Conservation (phyloP, 2,113 vertebrate genomes). For the Vimba vimba region DNA sequence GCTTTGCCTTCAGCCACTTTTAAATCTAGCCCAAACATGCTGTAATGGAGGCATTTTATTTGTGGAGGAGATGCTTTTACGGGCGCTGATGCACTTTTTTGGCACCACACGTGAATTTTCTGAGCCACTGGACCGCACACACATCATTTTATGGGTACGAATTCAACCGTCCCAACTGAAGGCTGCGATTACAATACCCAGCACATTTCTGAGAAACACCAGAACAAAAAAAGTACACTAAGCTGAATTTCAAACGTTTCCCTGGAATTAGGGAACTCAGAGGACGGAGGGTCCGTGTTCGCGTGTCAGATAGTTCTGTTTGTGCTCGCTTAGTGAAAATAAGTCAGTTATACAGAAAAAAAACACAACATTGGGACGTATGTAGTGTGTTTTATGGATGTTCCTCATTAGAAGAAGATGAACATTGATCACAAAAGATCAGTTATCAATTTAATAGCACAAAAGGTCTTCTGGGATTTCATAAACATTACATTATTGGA, state of each 20-base stretch:
- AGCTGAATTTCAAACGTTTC: constrained; percentile 51
- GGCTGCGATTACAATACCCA: constrained; percentile 45
- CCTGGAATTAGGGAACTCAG: constrained; percentile 56
- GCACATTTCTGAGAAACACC: constrained; percentile 57
- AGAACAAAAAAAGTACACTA: constrained; percentile 23
- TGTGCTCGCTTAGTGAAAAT: background rate
- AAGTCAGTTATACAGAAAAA: background rate
- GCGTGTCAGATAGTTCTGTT: constrained; percentile 14
- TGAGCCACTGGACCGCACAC: constrained; percentile 29
- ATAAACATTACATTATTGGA: constrained; percentile 16
- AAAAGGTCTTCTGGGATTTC: background rate
- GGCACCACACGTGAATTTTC: constrained; percentile 12
- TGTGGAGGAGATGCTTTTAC: background rate
- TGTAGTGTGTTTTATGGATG: background rate
- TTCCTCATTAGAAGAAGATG: background rate
- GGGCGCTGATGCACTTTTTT: constrained; percentile 7
- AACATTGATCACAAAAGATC: background rate
- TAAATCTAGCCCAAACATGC: constrained; percentile 3
- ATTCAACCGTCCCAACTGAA: constrained; percentile 14
- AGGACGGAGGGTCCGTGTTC: constrained; percentile 3
- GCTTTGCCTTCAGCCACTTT: background rate
- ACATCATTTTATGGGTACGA: constrained; percentile 27
- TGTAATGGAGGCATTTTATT: background rate
- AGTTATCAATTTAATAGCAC: background rate
- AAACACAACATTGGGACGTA: background rate